phyloP scores from a whole-genome alignment of 1,140 invertebrate genomes.

The Polypedilum vanderplanki region DNA sequence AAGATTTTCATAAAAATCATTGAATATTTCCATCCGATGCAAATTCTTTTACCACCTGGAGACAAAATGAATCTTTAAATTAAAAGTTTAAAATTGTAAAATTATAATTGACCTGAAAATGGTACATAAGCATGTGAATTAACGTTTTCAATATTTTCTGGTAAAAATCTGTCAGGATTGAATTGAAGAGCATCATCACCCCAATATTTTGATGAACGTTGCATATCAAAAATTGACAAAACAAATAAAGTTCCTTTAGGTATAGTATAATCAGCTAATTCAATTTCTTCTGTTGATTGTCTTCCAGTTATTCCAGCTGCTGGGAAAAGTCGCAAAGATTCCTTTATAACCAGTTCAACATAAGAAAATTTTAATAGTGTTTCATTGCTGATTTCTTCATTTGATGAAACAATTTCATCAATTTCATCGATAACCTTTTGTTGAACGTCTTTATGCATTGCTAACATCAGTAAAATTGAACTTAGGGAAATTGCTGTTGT shows the following conservation, averaged over 20 bases:
- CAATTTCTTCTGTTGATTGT: slow-evolving; percentile 32
- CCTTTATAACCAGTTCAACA: slow-evolving; percentile 56
- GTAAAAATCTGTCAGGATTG: slow-evolving; percentile 60
- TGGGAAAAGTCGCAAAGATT: slow-evolving; percentile 57
- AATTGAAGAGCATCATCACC: slow-evolving; percentile 57
- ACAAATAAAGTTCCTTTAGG: slow-evolving; percentile 40
- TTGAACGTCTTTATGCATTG: slow-evolving; percentile 38
- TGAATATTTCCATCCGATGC: slow-evolving; percentile 45
- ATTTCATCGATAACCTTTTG: slow-evolving; percentile 53
- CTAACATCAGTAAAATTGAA: slow-evolving; percentile 34
- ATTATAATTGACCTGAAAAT: slow-evolving; percentile 48
- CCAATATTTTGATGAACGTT: slow-evolving; percentile 48
- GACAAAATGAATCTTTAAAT: no score
- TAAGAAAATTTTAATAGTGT: slow-evolving; percentile 54
- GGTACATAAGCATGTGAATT: slow-evolving; percentile 51
- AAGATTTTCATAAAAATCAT: slow-evolving; percentile 22
- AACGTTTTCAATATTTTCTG: slow-evolving; percentile 45
- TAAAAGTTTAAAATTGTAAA: no score
- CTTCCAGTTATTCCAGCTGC: slow-evolving; percentile 51
- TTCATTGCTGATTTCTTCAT: slow-evolving; percentile 39
- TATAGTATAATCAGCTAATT: slow-evolving; percentile 34
- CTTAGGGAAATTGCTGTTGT: background rate
- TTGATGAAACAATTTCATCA: slow-evolving; percentile 38
- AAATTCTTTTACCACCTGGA: slow-evolving; percentile 51
- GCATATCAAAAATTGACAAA: slow-evolving; percentile 43